Conservation (phyloP, 1,140 invertebrate genomes). For the Caerostris darwini region DNA sequence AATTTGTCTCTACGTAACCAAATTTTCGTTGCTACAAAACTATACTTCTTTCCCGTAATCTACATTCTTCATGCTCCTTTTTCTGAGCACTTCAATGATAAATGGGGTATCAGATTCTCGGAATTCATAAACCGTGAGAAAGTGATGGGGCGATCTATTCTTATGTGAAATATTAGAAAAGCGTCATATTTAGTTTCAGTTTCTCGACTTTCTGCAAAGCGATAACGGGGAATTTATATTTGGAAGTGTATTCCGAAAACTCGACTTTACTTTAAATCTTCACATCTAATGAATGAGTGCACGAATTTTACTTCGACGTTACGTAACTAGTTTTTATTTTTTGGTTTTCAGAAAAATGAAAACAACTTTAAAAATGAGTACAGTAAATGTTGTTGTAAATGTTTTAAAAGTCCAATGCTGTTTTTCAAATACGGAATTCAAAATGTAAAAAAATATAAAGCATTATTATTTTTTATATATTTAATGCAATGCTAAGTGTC, state of each 20-base stretch:
- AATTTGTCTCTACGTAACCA: not conserved
- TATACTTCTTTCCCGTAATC: conserved; percentile 18
- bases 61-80: conserved; percentile 41
- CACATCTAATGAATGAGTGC: not conserved
- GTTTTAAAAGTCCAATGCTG: too few relatives aligned
- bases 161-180: conserved; percentile 36
- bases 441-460: too few relatives aligned
- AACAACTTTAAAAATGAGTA: too few relatives aligned
- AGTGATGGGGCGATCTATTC: conserved; percentile 38
- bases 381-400: too few relatives aligned
- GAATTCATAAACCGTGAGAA: conserved; percentile 24
- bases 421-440: too few relatives aligned
- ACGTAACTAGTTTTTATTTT: too few relatives aligned
- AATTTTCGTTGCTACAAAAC: not conserved
- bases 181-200: conserved; percentile 14
- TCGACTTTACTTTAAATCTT: not conserved
- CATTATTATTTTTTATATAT: too few relatives aligned
- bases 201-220: not conserved
- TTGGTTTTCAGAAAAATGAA: too few relatives aligned
- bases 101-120: conserved; percentile 42
- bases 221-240: not conserved
- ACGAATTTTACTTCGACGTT: too few relatives aligned
- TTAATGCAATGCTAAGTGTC: too few relatives aligned
- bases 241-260: not conserved
- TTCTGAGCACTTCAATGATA: conserved; percentile 42